These are phyloP conservation scores for Tokudaia muenninki DNA, from an alignment of 2,797 vertebrate genomes.

Conservation along the genomic window DNA sequence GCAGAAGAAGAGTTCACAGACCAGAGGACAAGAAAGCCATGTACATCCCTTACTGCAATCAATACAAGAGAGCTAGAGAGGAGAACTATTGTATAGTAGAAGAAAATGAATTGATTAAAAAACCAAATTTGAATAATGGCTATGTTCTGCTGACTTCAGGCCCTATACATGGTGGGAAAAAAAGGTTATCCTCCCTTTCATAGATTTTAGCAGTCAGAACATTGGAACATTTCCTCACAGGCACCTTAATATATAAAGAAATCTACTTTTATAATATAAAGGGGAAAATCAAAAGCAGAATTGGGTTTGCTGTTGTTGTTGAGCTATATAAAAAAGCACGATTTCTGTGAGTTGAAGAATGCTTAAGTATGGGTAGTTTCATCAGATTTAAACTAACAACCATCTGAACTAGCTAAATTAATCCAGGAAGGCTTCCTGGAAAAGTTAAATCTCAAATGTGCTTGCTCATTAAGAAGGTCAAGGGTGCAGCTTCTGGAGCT, in stretches of 20 bases:
- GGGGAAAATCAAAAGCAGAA: not conserved
- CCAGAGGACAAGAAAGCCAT: not conserved
- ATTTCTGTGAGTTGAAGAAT: conserved; percentile 18
- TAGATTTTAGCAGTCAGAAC: conserved; percentile 22
- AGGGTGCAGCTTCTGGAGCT: conserved; percentile 71
- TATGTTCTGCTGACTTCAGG: conserved; percentile 10
- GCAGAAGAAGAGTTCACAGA: conserved; percentile 41
- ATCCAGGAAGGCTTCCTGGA: conserved; percentile 76
- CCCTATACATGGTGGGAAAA: not conserved
- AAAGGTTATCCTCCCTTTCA: conserved; percentile 43
- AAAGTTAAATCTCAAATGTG: conserved; percentile 71
- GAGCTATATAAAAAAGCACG: not conserved
- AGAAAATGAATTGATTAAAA: conserved; percentile 41
- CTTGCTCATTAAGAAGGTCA: conserved; percentile 68
- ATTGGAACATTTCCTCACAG: not conserved
- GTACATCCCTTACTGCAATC: not conserved
- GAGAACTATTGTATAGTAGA: not conserved
- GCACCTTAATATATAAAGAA: conserved; percentile 49
- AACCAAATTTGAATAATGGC: conserved; percentile 3
- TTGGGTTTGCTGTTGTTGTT: not conserved
- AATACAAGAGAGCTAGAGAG: not conserved
- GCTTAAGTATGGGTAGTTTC: conserved; percentile 6
- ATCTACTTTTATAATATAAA: not conserved
- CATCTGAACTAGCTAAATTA: conserved; percentile 50
- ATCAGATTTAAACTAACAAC: conserved; percentile 35